Base-by-base conservation (phyloP, 2,113 vertebrate genomes). In the Empidonax alnorum region DNA sequence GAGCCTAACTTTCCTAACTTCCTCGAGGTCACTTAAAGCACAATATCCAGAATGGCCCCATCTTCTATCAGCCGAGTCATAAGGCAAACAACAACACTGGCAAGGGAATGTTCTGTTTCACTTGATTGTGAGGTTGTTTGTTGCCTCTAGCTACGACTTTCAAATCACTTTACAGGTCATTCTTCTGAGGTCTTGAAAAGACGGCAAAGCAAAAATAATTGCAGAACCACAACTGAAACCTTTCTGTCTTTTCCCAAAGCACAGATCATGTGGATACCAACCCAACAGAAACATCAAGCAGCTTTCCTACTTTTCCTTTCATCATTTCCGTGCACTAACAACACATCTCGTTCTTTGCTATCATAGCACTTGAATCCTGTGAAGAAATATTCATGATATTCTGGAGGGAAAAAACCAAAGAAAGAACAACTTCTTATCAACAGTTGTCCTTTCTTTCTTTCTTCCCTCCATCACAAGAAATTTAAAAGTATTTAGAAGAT, bases 131-230 rank as follows among this genome's bases (percentile, higher is more conserved):
- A 90, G 24, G 14, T 42, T 86, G n/a, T 16, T 59, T 16, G n/a
- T 25, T 84, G 84, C 89, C 90, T 74, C 72, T 47, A 84, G 87
- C 75, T 83, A 71, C 25, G 27, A 63, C 35, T 90, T 95, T 49
- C 72, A 80, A 92, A 90, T 23, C 10, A 42, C 77, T 94, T 96
- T 80, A 71, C 55, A 79, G 92, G 90, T 92, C 82, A 91, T 7
- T 86, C 47, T 94, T 90, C 15, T 52, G 63, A 90, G 85, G 42
- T 84, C 46, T 91, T 94, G 75, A 88, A 90, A 80, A 76, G 46
- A 82, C 7, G n/a, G 50, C 10, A 62, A 83, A 90, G 73, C 31
- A 91, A 90, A 96, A 93, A 87, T 88, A 96, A 90, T 74, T 86
- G 59, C 46, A 63, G 68, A 85, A 65, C 15, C 41, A 77, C 63